Conservation (phyloP, 1,140 invertebrate species). For the Panagrolaimus sp. region DNA sequence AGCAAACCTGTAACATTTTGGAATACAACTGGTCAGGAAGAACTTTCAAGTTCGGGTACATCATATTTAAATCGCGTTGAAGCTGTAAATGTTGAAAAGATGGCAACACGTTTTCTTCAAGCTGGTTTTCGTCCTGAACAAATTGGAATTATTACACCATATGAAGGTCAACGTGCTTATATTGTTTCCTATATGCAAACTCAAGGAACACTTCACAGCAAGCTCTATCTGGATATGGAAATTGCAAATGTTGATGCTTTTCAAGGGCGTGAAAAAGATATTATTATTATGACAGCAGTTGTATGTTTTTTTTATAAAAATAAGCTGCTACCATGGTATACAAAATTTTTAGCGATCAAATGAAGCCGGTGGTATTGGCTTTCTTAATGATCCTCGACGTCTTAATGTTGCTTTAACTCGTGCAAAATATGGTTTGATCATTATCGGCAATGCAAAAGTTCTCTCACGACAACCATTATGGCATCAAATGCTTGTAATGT, state of each 20-base stretch:
- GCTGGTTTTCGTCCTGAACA: constrained; percentile 93
- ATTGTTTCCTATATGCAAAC: constrained; percentile 97
- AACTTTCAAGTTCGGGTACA: constrained; percentile 94
- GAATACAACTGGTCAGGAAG: constrained; percentile 88
- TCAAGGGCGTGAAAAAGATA: constrained; percentile 87
- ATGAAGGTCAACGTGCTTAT: constrained; percentile 94
- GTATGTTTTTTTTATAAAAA: too few relatives aligned
- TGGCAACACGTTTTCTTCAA: constrained; percentile 84
- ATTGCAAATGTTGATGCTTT: constrained; percentile 99
- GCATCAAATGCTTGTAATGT: constrained; percentile 95
- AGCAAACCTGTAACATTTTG: constrained; percentile 99
- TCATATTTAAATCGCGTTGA: constrained; percentile 97
- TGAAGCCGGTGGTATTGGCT: constrained; percentile 85
- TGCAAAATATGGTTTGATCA: constrained; percentile 91
- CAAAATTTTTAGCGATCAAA: too few relatives aligned
- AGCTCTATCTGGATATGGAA: constrained; percentile 96
- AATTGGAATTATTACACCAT: constrained; percentile 98
- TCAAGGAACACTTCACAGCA: constrained; percentile 88
- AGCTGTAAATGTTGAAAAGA: constrained; percentile 94
- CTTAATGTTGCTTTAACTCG: constrained; percentile 95
- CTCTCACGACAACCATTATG: constrained; percentile 91
- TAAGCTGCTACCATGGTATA: too few relatives aligned
- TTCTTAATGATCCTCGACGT: constrained; percentile 90
- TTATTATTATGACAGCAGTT: constrained; percentile 83
- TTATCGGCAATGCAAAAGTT: constrained; percentile 98